Percentiles rank a stretch among this genome's conserved stretches.
These are phyloP conservation scores for Girardinichthys multiradiatus DNA, from an alignment of 2,113 vertebrate species.

Conservation along the genomic window DNA sequence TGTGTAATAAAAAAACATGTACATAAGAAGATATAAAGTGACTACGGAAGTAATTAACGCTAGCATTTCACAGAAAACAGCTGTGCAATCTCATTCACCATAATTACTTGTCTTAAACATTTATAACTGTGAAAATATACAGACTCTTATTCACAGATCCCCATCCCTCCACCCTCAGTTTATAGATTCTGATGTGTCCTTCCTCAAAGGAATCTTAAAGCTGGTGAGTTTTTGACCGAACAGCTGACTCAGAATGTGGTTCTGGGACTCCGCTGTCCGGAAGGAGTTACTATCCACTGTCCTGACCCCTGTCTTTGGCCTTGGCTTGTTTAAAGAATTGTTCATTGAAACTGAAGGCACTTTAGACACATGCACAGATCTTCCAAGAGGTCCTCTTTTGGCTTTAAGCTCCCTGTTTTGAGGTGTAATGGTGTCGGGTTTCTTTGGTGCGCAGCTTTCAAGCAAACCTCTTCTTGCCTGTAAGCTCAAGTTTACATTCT, in stretches of 20 bases:
- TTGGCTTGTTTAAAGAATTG: constrained; percentile 81
- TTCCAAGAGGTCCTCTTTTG: constrained; percentile 83
- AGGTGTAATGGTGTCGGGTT: constrained; percentile 75
- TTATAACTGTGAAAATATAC: constrained; percentile 70
- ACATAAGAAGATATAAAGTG: constrained; percentile 86
- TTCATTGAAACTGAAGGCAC: constrained; percentile 78
- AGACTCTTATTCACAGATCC: constrained; percentile 76
- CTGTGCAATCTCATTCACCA: constrained; percentile 90
- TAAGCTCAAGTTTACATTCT: constrained; percentile 65
- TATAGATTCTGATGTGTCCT: constrained; percentile 90
- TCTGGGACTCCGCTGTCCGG: constrained; percentile 94
- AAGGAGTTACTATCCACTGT: constrained; percentile 79
- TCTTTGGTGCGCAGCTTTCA: constrained; percentile 82
- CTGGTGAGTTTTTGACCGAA: constrained; percentile 97
- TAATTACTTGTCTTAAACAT: constrained; percentile 82
- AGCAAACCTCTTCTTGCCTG: constrained; percentile 80
- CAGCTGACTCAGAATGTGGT: constrained; percentile 94
- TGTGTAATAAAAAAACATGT: constrained; percentile 84
- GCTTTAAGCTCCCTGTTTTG: constrained; percentile 82
- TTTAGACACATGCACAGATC: constrained; percentile 84
- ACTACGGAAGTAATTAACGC: constrained; percentile 79
- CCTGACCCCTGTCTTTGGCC: constrained; percentile 79
- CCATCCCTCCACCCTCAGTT: constrained; percentile 63
- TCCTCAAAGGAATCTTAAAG: constrained; percentile 98
- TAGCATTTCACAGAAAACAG: constrained; percentile 85